Percentiles rank a stretch among this genome's conserved stretches.
Conservation (phyloP, 2,797 vertebrate species). For the Stomatorhinus walkeri region DNA sequence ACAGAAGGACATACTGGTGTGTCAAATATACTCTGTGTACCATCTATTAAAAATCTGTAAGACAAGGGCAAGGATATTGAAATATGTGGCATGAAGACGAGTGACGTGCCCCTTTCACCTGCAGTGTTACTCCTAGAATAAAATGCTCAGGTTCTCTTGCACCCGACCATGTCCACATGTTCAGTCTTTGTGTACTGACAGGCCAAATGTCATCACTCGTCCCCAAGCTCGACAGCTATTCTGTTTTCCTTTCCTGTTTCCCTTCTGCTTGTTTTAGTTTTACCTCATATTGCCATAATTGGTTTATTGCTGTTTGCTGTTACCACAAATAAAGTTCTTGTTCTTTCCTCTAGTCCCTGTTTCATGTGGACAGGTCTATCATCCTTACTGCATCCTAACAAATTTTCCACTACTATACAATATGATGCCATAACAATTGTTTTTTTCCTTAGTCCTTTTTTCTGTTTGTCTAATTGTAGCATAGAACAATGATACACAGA, state of each 20-base stretch:
- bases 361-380: background rate
- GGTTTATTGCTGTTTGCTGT: background rate
- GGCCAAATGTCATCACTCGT: background rate
- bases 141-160: background rate
- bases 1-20: background rate
- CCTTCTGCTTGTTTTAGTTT: background rate
- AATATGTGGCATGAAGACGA: background rate
- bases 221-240: background rate
- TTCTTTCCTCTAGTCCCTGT: background rate
- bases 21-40: background rate
- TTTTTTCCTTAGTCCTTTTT: background rate
- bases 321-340: background rate
- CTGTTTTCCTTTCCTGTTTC: background rate
- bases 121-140: background rate
- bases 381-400: background rate
- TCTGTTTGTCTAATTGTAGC: background rate
- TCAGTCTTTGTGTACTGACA: background rate
- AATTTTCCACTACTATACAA: background rate
- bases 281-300: background rate
- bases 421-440: background rate
- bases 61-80: background rate
- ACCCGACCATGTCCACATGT: background rate
- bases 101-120: background rate
- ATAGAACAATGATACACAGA: background rate
- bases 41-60: background rate